phyloP scores from a whole-genome alignment of 2,888 invertebrate genomes.

The Charanyca ferruginea region DNA sequence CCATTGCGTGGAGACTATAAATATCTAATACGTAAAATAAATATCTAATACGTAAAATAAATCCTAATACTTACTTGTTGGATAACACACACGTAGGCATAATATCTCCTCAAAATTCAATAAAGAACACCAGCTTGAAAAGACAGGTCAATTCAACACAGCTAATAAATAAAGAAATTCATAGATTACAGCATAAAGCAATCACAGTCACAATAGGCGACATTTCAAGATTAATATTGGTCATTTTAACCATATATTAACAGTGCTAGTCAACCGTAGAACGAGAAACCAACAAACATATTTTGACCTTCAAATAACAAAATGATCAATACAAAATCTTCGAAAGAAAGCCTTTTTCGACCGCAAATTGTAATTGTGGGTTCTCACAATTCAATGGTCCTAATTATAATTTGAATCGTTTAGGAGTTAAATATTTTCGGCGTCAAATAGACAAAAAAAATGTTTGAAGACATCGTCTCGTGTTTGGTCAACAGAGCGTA shows the following conservation, averaged over 20 bases:
- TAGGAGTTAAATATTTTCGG: slow-evolving; percentile 89
- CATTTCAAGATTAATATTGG: slow-evolving; percentile 87
- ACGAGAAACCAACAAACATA: slow-evolving; percentile 34
- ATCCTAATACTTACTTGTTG: background rate
- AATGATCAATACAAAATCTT: slow-evolving; percentile 31
- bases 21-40: too few relatives aligned
- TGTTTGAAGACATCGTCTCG: slow-evolving; percentile 87
- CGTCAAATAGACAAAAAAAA: slow-evolving; percentile 85
- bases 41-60: too few relatives aligned
- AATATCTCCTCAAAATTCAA: slow-evolving; percentile 10
- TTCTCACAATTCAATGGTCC: slow-evolving; percentile 81
- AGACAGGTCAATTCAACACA: slow-evolving; percentile 55
- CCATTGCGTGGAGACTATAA: too few relatives aligned
- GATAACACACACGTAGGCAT: background rate
- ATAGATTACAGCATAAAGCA: slow-evolving; percentile 73
- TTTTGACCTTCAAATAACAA: slow-evolving; percentile 4
- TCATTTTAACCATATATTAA: slow-evolving; percentile 84
- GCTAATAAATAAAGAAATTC: slow-evolving; percentile 71
- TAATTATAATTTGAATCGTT: slow-evolving; percentile 91
- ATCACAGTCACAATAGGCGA: slow-evolving; percentile 82
- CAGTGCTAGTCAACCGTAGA: slow-evolving; percentile 72
- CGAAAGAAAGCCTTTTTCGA: slow-evolving; percentile 3
- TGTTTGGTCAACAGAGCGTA: slow-evolving; percentile 86
- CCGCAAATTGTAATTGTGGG: slow-evolving; percentile 58
- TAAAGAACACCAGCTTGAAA: slow-evolving; percentile 36